A percentile compares a stretch with the other conserved stretches of the same genome.
phyloP scores from a whole-genome alignment of 2,113 vertebrate genomes.

The Coracopsis vasa region DNA sequence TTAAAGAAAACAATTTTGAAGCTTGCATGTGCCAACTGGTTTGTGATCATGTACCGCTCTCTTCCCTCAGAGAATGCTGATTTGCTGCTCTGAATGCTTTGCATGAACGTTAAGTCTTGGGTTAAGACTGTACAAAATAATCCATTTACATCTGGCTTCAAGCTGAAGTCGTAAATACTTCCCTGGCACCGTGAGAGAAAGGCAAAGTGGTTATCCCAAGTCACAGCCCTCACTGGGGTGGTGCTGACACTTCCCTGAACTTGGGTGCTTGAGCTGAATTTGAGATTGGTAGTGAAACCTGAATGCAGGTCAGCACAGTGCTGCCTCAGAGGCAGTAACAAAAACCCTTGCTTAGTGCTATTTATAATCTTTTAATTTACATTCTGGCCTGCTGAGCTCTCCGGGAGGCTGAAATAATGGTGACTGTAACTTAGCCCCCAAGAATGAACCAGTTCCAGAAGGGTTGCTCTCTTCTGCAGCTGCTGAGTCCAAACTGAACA shows the following conservation, averaged over 20 bases:
- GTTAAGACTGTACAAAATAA: neutral
- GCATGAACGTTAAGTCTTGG: neutral
- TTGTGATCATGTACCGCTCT: neutral
- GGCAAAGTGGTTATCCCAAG: neutral
- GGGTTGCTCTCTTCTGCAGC: neutral
- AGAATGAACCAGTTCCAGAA: neutral
- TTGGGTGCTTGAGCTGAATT: neutral
- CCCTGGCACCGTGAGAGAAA: neutral
- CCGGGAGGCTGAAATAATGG: conserved; percentile 16
- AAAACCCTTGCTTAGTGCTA: neutral
- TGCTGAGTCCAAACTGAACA: neutral
- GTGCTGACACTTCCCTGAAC: conserved; percentile 16
- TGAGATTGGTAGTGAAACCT: neutral
- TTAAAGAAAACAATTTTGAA: neutral
- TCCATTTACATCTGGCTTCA: neutral
- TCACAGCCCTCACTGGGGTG: neutral
- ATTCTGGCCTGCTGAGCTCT: conserved; percentile 1
- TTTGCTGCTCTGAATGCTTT: neutral
- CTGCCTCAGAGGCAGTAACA: conserved; percentile 2
- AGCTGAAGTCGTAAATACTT: neutral
- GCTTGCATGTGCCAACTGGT: neutral
- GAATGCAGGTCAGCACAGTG: neutral
- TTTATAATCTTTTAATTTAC: conserved; percentile 47
- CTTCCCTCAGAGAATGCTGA: neutral
- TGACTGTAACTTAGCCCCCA: neutral